Percentiles rank a stretch among this genome's conserved stretches.
Conservation (phyloP, 1,140 invertebrate species). For the Chelonus insularis region DNA sequence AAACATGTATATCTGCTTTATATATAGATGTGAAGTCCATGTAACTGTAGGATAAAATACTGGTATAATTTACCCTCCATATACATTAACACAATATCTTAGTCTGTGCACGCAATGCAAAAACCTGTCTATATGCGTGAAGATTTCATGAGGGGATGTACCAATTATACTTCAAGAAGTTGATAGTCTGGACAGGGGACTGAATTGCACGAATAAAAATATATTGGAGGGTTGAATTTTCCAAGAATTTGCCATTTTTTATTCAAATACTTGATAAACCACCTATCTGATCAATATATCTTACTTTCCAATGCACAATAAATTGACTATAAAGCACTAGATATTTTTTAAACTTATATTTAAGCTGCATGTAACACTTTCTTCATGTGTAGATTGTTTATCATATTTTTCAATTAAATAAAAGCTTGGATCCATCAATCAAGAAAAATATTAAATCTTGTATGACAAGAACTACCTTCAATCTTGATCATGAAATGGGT, state of each 20-base stretch:
- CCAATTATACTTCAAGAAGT: not conserved
- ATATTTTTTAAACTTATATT: too few species aligned
- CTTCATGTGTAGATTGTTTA: too few species aligned
- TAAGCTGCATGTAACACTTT: too few species aligned
- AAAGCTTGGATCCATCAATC: too few species aligned
- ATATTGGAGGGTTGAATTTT: constrained; percentile 9
- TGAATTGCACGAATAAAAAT: constrained; percentile 15
- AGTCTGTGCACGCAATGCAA: constrained; percentile 5
- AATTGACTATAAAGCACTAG: too few species aligned
- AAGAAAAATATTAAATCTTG: too few species aligned
- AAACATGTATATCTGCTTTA: not conserved
- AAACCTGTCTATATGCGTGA: constrained; percentile 1
- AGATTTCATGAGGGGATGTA: not conserved
- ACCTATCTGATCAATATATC: too few species aligned
- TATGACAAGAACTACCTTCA: too few species aligned
- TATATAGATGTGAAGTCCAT: not conserved
- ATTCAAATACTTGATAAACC: not conserved
- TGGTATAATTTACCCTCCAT: not conserved
- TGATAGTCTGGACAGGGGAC: not conserved
- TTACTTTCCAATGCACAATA: too few species aligned
- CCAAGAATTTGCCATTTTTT: not conserved
- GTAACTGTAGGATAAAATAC: not conserved
- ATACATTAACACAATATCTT: not conserved
- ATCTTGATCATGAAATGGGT: too few species aligned
- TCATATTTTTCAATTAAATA: too few species aligned